phyloP scores from a whole-genome alignment of 2,888 invertebrate species.

The Calliphora vomitoria region DNA sequence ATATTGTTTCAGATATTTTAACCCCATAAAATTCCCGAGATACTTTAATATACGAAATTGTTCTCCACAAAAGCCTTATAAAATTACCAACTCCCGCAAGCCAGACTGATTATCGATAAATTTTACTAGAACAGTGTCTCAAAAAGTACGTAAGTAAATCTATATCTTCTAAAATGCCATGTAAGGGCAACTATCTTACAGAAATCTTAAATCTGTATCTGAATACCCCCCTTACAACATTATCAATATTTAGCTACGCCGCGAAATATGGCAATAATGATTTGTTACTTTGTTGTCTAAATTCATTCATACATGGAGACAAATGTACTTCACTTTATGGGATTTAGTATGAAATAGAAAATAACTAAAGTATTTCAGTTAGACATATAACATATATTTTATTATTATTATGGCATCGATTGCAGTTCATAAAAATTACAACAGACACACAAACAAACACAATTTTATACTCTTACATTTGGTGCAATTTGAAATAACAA shows the following conservation, averaged over 20 bases:
- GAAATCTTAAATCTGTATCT: no score
- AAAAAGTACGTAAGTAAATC: no score
- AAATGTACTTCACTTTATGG: constrained; percentile 12
- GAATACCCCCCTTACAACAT: neutral
- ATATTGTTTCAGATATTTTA: no score
- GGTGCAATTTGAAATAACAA: constrained; percentile 2
- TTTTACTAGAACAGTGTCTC: no score
- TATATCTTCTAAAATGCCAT: no score
- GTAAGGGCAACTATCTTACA: no score
- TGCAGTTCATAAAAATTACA: constrained; percentile 46
- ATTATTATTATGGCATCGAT: constrained; percentile 55
- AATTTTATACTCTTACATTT: neutral
- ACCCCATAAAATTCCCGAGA: no score
- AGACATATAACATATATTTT: no score
- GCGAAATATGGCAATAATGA: constrained; percentile 2
- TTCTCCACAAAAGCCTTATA: no score
- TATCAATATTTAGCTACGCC: constrained; percentile 2
- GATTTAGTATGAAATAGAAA: constrained; percentile 14
- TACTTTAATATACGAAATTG: no score
- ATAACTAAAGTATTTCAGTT: constrained; percentile 14
- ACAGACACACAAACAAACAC: constrained; percentile 15
- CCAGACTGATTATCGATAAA: no score
- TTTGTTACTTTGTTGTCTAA: constrained; percentile 16
- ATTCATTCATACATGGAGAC: constrained; percentile 41
- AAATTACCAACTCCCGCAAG: no score